Evolutionary conservation across 1,140 invertebrate genomes (phyloP).

Genomic region (Polypedilum vanderplanki): DNA sequence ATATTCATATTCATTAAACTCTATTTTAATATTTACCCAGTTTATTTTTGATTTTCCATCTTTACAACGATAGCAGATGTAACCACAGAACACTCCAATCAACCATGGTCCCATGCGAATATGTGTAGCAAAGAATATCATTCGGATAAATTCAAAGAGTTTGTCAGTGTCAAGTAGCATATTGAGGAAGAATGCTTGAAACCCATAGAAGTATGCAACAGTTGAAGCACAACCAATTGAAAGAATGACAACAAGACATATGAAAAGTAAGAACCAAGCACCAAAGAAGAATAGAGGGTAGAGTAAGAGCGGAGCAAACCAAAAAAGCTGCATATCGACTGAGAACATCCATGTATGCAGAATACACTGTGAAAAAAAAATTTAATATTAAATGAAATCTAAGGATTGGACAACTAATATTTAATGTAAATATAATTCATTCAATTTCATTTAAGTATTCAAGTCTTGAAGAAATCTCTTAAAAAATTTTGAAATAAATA

Average conservation of each 20-base stretch:
- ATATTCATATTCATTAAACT: not conserved
- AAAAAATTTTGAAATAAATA: constrained; percentile 17
- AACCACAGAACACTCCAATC: not conserved
- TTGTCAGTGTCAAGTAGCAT: not conserved
- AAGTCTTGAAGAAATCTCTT: no score
- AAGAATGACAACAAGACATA: not conserved
- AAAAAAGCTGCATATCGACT: not conserved
- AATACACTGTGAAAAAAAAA: not conserved
- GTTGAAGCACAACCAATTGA: not conserved
- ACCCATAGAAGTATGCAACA: not conserved
- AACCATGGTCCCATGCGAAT: not conserved
- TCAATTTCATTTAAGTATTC: no score
- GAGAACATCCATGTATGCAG: not conserved
- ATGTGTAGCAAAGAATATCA: not conserved
- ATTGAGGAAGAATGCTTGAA: not conserved
- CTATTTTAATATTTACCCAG: not conserved
- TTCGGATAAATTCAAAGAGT: not conserved
- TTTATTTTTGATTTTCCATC: not conserved
- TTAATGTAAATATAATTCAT: no score
- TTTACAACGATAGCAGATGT: not conserved
- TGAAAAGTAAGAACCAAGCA: not conserved
- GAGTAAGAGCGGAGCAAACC: not conserved
- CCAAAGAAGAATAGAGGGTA: not conserved
- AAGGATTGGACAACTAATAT: no score
- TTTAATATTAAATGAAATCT: no score